phyloP scores from a whole-genome alignment of 2,113 vertebrate species.

The Eclectus roratus region DNA sequence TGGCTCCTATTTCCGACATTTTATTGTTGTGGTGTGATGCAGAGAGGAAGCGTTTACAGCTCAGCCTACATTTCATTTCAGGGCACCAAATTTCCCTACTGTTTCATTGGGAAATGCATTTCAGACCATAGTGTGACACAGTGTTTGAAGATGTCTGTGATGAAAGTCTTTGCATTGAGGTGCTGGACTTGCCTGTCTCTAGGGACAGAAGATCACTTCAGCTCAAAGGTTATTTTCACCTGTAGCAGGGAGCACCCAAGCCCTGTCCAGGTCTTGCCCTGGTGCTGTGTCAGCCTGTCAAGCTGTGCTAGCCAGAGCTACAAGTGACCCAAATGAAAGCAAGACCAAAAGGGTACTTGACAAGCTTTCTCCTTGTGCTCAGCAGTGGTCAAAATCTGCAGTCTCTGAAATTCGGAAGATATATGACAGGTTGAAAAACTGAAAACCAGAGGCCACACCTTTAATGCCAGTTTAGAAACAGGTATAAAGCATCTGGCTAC shows the following conservation, averaged over 20 bases:
- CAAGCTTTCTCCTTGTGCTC: not conserved
- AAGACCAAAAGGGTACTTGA: not conserved
- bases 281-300: not conserved
- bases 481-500: conserved; percentile 26
- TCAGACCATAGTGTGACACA: not conserved
- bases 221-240: not conserved
- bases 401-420: not conserved
- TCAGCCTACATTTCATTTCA: not conserved
- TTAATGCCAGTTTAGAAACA: conserved; percentile 22
- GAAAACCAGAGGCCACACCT: conserved; percentile 23
- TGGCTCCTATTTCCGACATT: not conserved
- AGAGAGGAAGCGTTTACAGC: not conserved
- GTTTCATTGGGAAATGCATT: not conserved
- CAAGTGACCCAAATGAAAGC: not conserved
- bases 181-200: not conserved
- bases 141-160: not conserved
- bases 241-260: not conserved
- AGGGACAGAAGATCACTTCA: not conserved
- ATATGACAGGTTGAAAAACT: not conserved
- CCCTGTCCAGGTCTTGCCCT: not conserved
- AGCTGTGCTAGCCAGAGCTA: not conserved
- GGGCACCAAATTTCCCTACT: not conserved
- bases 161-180: not conserved
- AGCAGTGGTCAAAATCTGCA: not conserved
- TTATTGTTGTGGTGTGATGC: not conserved